Conservation (phyloP, 2,888 invertebrate genomes). For the Heteromurus nitidus region DNA sequence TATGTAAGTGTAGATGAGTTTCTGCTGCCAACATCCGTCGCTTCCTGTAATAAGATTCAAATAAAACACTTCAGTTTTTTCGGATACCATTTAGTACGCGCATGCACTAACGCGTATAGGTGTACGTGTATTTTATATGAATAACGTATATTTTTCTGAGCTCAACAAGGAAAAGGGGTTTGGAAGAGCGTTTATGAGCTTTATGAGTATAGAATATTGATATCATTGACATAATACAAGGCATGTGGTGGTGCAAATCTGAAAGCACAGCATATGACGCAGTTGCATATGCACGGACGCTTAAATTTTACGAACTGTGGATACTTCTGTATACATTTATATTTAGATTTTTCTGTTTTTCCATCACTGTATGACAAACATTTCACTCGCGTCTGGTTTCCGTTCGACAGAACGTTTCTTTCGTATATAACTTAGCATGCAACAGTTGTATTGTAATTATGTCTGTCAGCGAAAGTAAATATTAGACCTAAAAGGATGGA, state of each 20-base stretch:
- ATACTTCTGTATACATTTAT: too few species aligned
- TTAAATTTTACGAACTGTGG: too few species aligned
- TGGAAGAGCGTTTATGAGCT: too few species aligned
- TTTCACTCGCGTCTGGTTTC: slow-evolving; percentile 44
- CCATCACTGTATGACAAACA: slow-evolving; percentile 29
- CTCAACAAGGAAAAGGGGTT: too few species aligned
- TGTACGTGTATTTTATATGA: too few species aligned
- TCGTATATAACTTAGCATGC: neutral
- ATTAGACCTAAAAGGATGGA: slow-evolving; percentile 1
- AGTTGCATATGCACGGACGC: slow-evolving; percentile 10
- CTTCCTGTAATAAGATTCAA: slow-evolving; percentile 59
- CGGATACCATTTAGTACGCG: too few species aligned
- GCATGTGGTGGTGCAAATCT: too few species aligned
- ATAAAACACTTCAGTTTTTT: slow-evolving; percentile 41
- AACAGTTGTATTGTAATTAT: slow-evolving; percentile 16
- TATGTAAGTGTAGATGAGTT: slow-evolving; percentile 22
- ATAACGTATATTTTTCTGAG: too few species aligned
- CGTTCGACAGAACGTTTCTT: slow-evolving; percentile 9
- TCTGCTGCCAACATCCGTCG: slow-evolving; percentile 48
- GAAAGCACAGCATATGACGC: neutral
- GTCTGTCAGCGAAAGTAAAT: slow-evolving; percentile 15
- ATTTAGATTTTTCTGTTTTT: slow-evolving; percentile 35
- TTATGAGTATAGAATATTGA: neutral
- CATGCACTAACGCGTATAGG: too few species aligned
- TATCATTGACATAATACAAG: neutral